A percentile compares a stretch with the other conserved stretches of the same genome.
Evolutionary conservation across 2,888 invertebrate genomes (phyloP).

Genomic region (Torymus texanus): DNA sequence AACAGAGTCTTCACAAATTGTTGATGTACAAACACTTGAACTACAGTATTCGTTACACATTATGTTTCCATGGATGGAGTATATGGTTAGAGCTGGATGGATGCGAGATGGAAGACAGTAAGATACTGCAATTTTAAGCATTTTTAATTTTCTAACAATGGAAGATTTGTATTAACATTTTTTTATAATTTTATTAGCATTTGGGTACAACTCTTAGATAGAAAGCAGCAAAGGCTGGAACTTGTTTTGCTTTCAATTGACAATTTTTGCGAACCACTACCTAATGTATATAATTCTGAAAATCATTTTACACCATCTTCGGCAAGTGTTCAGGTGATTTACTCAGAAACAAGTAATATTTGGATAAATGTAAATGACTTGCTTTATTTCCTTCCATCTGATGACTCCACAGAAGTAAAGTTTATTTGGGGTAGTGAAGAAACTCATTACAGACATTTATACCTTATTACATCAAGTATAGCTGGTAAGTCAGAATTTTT

Average conservation of each 20-base stretch:
- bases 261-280: slow-evolving; percentile 82
- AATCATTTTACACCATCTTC: slow-evolving; percentile 73
- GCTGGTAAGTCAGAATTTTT: slow-evolving; percentile 63
- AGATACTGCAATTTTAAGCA: slow-evolving; percentile 69
- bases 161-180: slow-evolving; percentile 22
- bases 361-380: slow-evolving; percentile 97
- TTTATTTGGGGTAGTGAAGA: slow-evolving; percentile 97
- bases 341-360: slow-evolving; percentile 82
- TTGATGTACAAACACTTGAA: slow-evolving; percentile 85
- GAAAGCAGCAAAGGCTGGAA: slow-evolving; percentile 90
- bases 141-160: slow-evolving; percentile 6
- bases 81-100: slow-evolving; percentile 96
- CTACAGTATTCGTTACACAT: slow-evolving; percentile 85
- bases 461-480: slow-evolving; percentile 82
- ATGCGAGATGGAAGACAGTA: slow-evolving; percentile 92
- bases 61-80: slow-evolving; percentile 95
- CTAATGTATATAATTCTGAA: slow-evolving; percentile 76
- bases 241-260: slow-evolving; percentile 88
- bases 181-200: slow-evolving; percentile 79
- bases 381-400: slow-evolving; percentile 86
- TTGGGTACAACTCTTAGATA: slow-evolving; percentile 93
- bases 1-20: slow-evolving; percentile 81
- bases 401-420: slow-evolving; percentile 76
- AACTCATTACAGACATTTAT: slow-evolving; percentile 91
- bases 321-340: slow-evolving; percentile 78